Base-by-base conservation (phyloP, 2,888 invertebrate genomes). In the Ophion ventricosus region DNA sequence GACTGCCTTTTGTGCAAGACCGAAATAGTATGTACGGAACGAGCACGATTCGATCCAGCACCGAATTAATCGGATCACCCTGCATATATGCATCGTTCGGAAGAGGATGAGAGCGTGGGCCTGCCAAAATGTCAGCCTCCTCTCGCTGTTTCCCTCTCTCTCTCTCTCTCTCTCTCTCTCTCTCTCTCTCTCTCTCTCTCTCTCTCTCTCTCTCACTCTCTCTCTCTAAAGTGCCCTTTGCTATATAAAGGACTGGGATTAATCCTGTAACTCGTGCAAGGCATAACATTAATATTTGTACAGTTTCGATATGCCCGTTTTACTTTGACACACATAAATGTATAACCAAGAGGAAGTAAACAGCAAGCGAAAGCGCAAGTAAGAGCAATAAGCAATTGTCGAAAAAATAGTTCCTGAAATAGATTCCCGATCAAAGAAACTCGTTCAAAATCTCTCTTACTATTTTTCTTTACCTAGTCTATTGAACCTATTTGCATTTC, bases 31-130 rank as follows among this genome's bases (percentile, higher is more conserved):
- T 49, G 14, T 49, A 17, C 49, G 17, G 17, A 49, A 17, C 4
- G 49, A 61, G 78, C 59, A 54, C 73, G 63, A 74, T 66, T 78
- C 67, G 67, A 82, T 79, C 49, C 29, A 40, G 74, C 63, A 26
- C 35, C 67, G 74, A 78, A 82, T 79, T 63, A 82, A 82, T 82
- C 82, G 54, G 35, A 70, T 67, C 69, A 70, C 26, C 77, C 74
- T 82, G 82, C 74, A 79, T 79, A 54, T 73, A 70, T 79, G 74
- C 57, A 79, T 57, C 56, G 23, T 7, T 49, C 49, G 23, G 0
- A 57, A 14, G 20, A 8, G 26, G 20, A 40, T 73, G 43, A 61
- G 56, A 74, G 23, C 73, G 25, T 64, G 26, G 43, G 56, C 43
- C 17, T n/a, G 17, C 40, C 56, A 73, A 59, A 35, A 59, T 29